Evolutionary conservation across 2,888 invertebrate genomes (phyloP).

Genomic region (Tachina lurida): DNA sequence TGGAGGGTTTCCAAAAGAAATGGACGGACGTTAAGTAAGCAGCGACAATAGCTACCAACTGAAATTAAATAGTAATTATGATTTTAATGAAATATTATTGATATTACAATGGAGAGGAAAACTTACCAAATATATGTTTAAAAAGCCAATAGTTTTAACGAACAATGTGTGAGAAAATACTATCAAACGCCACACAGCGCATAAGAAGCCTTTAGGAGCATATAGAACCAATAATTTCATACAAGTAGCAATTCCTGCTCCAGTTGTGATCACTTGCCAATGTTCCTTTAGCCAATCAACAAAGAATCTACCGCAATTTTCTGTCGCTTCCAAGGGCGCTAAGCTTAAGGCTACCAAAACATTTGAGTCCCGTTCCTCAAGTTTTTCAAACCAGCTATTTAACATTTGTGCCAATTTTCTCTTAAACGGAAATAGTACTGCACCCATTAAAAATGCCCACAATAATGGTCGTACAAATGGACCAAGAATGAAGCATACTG

Average conservation of each 20-base stretch:
- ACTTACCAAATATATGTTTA: slow-evolving; percentile 81
- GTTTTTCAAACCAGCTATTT: slow-evolving; percentile 90
- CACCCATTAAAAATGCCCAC: slow-evolving; percentile 98
- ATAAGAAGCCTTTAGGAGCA: slow-evolving; percentile 86
- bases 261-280: slow-evolving; percentile 85
- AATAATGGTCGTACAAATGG: slow-evolving; percentile 96
- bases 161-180: slow-evolving; percentile 80
- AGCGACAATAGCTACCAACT: slow-evolving; percentile 87
- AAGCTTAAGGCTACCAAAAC: slow-evolving; percentile 85
- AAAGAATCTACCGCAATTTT: slow-evolving; percentile 89
- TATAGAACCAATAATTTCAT: slow-evolving; percentile 83
- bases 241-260: slow-evolving; percentile 78
- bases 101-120: not conserved
- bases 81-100: not conserved
- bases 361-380: slow-evolving; percentile 88
- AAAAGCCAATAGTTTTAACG: slow-evolving; percentile 78
- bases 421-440: slow-evolving; percentile 97
- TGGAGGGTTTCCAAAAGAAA: slow-evolving; percentile 89
- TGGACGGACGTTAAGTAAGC: slow-evolving; percentile 89
- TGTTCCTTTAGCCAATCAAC: slow-evolving; percentile 88
- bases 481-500: slow-evolving; percentile 92
- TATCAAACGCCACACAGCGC: slow-evolving; percentile 83
- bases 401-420: slow-evolving; percentile 89
- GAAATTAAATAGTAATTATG: slow-evolving; percentile 77
- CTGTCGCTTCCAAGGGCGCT: slow-evolving; percentile 90